Base-by-base conservation (phyloP, 2,113 vertebrate genomes). In the Sitta europaea region DNA sequence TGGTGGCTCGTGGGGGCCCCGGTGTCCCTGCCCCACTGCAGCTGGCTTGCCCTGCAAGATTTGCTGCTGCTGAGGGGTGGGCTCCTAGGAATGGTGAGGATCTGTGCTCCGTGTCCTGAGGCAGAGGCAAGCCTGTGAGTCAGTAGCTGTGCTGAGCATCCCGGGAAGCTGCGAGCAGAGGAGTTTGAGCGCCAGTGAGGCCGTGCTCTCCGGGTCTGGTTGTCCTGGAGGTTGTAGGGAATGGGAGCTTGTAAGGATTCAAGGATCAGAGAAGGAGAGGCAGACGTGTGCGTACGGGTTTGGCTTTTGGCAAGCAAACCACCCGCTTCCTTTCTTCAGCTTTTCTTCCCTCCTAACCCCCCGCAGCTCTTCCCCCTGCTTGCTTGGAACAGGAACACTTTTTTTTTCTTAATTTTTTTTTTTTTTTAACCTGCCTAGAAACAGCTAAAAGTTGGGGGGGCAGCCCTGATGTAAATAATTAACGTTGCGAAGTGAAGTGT, bases 391-490 rank as follows among this genome's bases (percentile, higher is more conserved):
- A 67, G 94, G 72, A 86, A 86, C 51, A 0, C 86, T 93, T 92
- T 92, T 51, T 54, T 48, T 73, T 47, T 68, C 59, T 87, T 58
- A 76, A 35, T 53, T 53, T 53, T 53, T 53, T 55, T 57, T 57
- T 58, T 58, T 24, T 35, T 7, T 48, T 48, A 13, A 93, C 94
- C 94, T 97, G 96, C 95, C 95, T 96, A 95, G 96, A 94, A 91
- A 96, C 97, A 96, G 93, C 93, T 77, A 38, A 65, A 92, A 91
- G 25, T n/a, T n/a, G 36, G 35, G 27, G 40, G 92, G 66, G 77
- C 73, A 93, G 92, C 79, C 97, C 93, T 97, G 96, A 97, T 98
- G 98, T 98, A 98, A 98, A 98, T 98, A 98, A 94, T 89, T 93
- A 93, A 96, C 95, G 79, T 97, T 97, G 53, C 95, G 97, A 97